Evolutionary conservation across 2,888 invertebrate genomes (phyloP), one percentile per base, ranked within the genome.

Genomic region (Blera fallax): DNA sequence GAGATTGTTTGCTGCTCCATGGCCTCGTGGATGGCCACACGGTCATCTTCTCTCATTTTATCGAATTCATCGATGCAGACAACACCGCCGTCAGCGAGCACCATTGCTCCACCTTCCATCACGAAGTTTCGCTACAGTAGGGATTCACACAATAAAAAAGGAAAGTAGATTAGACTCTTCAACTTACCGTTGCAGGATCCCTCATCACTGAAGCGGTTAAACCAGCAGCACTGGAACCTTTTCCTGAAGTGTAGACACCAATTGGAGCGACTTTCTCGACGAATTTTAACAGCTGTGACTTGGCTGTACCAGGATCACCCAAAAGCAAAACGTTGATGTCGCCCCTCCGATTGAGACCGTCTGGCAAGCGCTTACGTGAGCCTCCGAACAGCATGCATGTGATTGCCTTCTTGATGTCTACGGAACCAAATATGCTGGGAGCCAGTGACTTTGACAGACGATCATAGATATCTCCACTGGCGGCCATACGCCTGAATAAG

Each of bases 1-100:
- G 99, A 99, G 90, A 99, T 99, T 2, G 99, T 99, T 93, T 99
- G 99, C 90, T 99, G 99, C 91, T 99, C 99, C 99, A 99, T 99
- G 24, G 99, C 99, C 93, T 99, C 99, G 92, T 99, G 99, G 90
- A 99, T 99, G 48, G 99, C 99, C 7, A 99, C 99, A 87, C 99
- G 94, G 92, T 99, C 99, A 91, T 99, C 99, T 92, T 99, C 99
- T 70, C 98, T 94, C 99, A 99, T 99, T 93, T 99, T 99, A 93
- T 99, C 99, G 92, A 99, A 99, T 93, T 99, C 99, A 92, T 99
- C 99, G 90, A 99, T 99, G 92, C 99, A 99, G 0, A 99, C 99
- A 1, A 99, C 98, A 29, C 99, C 99, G 3, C 99, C 99, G 93
- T 99, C 99, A 0, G 99, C 99, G 40, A 99, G 93, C 24, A 99